These are phyloP conservation scores for Trachops cirrhosus DNA, from an alignment of 2,797 vertebrate genomes.

Conservation along the genomic window DNA sequence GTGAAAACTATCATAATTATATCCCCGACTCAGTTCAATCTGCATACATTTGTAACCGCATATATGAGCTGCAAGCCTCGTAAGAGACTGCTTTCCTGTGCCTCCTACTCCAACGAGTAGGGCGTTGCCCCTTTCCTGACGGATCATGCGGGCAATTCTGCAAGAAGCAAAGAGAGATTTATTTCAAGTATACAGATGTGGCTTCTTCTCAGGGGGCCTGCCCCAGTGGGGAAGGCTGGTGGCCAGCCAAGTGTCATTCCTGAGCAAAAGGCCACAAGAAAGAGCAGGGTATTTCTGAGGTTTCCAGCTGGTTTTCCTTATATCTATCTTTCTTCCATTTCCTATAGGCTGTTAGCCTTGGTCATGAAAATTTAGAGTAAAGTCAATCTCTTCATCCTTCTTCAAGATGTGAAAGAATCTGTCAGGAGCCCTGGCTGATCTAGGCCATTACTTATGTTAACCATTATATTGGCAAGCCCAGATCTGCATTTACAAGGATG, in stretches of 20 bases:
- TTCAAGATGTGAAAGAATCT: background rate
- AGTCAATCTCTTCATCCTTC: background rate
- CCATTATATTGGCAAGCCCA: background rate
- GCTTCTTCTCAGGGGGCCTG: background rate
- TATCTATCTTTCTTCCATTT: background rate
- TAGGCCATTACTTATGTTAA: background rate
- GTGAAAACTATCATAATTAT: slow-evolving; percentile 91
- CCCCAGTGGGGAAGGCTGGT: background rate
- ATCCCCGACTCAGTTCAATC: slow-evolving; percentile 90
- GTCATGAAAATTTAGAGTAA: background rate
- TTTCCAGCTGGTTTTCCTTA: background rate
- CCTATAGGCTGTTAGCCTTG: background rate
- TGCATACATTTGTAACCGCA: slow-evolving; percentile 90
- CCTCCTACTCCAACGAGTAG: slow-evolving; percentile 93
- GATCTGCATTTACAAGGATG: background rate
- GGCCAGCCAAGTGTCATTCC: background rate
- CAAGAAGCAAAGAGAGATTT: background rate
- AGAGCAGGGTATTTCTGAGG: background rate
- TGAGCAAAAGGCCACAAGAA: background rate
- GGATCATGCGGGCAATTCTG: slow-evolving; percentile 92
- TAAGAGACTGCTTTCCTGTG: slow-evolving; percentile 92
- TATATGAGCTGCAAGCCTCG: slow-evolving; percentile 89
- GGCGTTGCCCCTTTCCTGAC: slow-evolving; percentile 92
- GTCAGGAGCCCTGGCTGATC: background rate
- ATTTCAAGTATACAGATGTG: background rate